Percentiles rank a stretch among this genome's conserved stretches.
Evolutionary conservation across 1,140 invertebrate genomes (phyloP).

Genomic region (Brachionus rubens): DNA sequence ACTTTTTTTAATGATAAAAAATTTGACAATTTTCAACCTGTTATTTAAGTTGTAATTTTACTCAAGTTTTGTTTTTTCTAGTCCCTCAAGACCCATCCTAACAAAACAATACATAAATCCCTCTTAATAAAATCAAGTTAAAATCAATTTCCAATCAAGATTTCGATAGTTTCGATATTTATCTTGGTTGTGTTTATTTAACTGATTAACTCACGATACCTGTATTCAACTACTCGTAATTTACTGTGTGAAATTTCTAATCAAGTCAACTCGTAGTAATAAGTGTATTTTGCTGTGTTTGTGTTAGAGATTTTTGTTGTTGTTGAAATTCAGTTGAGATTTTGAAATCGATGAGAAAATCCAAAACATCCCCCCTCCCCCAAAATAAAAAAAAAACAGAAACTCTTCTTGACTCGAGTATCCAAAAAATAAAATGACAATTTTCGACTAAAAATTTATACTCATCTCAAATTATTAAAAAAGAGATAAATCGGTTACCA

Average conservation of each 20-base stretch:
- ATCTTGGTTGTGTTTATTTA: constrained; percentile 1
- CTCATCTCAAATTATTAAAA: background rate
- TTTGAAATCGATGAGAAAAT: background rate
- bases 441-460: constrained; percentile 14
- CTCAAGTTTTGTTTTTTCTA: too few relatives aligned
- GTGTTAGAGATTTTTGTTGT: constrained; percentile 15
- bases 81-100: background rate
- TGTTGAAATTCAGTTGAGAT: constrained; percentile 25
- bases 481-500: background rate
- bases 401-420: too few relatives aligned
- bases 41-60: constrained; percentile 37
- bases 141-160: constrained; percentile 38
- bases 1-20: too few relatives aligned
- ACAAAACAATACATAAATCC: too few relatives aligned
- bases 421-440: constrained; percentile 35
- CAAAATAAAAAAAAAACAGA: too few relatives aligned
- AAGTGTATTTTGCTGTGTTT: constrained; percentile 1
- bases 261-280: background rate
- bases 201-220: constrained; percentile 37
- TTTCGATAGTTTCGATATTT: background rate
- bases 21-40: constrained; percentile 21
- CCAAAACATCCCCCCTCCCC: too few relatives aligned
- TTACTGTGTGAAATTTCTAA: constrained; percentile 2
- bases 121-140: too few relatives aligned
- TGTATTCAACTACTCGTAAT: background rate